These are phyloP conservation scores for Luperina nickerlii DNA, from an alignment of 2,888 invertebrate species.

Conservation along the genomic window DNA sequence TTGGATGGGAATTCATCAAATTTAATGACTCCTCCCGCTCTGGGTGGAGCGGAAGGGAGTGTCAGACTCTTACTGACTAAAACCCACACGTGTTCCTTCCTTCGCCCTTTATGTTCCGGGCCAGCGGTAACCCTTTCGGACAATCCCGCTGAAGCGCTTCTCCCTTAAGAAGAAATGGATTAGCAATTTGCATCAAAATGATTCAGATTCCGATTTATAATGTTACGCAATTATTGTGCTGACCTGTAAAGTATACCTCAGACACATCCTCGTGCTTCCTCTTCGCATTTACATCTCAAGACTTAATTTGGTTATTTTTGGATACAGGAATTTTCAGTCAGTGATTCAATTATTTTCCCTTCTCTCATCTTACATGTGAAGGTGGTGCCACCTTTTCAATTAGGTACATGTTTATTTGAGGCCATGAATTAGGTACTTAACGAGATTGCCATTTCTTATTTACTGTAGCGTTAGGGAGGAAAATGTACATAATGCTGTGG, in stretches of 20 bases:
- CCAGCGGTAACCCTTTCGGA: too few relatives aligned
- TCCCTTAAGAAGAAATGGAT: too few relatives aligned
- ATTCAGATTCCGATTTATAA: too few relatives aligned
- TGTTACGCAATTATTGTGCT: too few relatives aligned
- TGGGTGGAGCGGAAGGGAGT: too few relatives aligned
- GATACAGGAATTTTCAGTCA: constrained; percentile 1
- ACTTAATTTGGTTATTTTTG: neutral
- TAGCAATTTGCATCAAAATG: too few relatives aligned
- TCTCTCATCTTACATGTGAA: neutral
- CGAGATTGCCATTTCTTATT: constrained; percentile 29
- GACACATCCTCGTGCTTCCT: neutral
- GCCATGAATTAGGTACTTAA: constrained; percentile 17
- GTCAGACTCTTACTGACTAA: too few relatives aligned
- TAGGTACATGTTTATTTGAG: constrained; percentile 24
- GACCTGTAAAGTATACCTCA: neutral
- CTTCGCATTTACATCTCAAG: neutral
- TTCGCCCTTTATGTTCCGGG: too few relatives aligned
- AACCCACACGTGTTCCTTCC: too few relatives aligned
- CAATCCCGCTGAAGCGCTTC: too few relatives aligned
- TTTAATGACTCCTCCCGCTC: too few relatives aligned
- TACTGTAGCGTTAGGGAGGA: constrained; percentile 1
- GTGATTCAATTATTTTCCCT: neutral
- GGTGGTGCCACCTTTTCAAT: constrained; percentile 13
- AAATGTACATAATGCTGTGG: neutral
- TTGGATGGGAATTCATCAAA: too few relatives aligned